Conservation (phyloP, 2,888 invertebrate genomes). For the Thalpophila matura region DNA sequence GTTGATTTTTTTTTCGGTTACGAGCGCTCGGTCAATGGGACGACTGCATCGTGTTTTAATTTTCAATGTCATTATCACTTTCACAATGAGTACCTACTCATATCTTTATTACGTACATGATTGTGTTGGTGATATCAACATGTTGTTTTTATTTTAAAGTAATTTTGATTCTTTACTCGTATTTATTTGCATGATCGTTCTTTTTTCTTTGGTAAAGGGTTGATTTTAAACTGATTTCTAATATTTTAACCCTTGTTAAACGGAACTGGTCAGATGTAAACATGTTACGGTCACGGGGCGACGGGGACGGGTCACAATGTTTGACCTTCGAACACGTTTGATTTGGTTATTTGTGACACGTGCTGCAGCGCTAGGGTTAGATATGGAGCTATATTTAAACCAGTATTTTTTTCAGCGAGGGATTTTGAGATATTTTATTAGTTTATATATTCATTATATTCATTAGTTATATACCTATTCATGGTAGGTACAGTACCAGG, state of each 20-base stretch:
- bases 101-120: conserved; percentile 56
- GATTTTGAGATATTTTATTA: neutral
- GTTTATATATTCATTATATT: neutral
- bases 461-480: no score
- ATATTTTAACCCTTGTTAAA: conserved; percentile 52
- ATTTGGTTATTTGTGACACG: conserved; percentile 69
- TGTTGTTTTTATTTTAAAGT: conserved; percentile 54
- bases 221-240: conserved; percentile 49
- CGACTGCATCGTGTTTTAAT: conserved; percentile 88
- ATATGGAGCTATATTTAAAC: conserved; percentile 37
- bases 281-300: conserved; percentile 53
- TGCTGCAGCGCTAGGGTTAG: conserved; percentile 65
- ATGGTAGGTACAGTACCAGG: no score
- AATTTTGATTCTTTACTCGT: conserved; percentile 3
- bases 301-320: conserved; percentile 54
- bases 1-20: conserved; percentile 84
- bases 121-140: conserved; percentile 51
- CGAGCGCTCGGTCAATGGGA: conserved; percentile 86
- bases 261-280: conserved; percentile 58
- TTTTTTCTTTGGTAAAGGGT: conserved; percentile 40
- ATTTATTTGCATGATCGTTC: neutral
- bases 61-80: conserved; percentile 91
- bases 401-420: conserved; percentile 9
- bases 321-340: conserved; percentile 63
- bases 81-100: conserved; percentile 83